phyloP scores from a whole-genome alignment of 2,888 invertebrate species.

The Perithous albicinctus region DNA sequence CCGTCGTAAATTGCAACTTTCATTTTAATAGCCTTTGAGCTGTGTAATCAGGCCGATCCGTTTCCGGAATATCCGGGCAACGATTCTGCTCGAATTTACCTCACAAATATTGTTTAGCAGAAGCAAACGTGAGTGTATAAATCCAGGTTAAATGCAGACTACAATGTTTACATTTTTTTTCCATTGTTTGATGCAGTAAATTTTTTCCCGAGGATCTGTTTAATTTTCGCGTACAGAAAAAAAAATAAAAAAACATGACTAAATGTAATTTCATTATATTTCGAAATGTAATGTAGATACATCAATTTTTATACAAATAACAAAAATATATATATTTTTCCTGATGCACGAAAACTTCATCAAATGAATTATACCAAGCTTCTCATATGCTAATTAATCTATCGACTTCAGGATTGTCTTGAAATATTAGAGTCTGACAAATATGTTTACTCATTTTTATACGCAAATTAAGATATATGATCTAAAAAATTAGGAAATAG shows the following conservation, averaged over 20 bases:
- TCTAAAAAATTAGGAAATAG: no score
- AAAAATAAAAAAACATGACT: no score
- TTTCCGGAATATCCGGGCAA: background rate
- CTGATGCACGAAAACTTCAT: no score
- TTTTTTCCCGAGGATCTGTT: background rate
- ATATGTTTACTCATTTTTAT: no score
- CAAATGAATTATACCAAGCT: background rate
- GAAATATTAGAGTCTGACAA: no score
- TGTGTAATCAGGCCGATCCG: slow-evolving; percentile 25
- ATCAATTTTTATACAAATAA: no score
- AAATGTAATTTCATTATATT: background rate
- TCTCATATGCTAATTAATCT: background rate
- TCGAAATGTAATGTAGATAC: no score
- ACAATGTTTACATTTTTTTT: background rate
- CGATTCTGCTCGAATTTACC: slow-evolving; percentile 23
- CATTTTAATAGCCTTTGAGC: slow-evolving; percentile 29
- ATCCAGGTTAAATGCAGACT: background rate
- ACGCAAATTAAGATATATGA: no score
- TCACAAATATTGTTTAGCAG: slow-evolving; percentile 4
- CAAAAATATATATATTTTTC: background rate
- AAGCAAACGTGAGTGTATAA: background rate
- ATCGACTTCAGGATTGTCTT: no score
- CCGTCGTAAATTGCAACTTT: slow-evolving; percentile 24
- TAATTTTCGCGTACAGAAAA: no score
- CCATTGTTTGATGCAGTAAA: background rate